A percentile compares a stretch with the other conserved stretches of the same genome.
These are phyloP conservation scores for Eleginops maclovinus DNA, from an alignment of 2,113 vertebrate species.

Conservation along the genomic window DNA sequence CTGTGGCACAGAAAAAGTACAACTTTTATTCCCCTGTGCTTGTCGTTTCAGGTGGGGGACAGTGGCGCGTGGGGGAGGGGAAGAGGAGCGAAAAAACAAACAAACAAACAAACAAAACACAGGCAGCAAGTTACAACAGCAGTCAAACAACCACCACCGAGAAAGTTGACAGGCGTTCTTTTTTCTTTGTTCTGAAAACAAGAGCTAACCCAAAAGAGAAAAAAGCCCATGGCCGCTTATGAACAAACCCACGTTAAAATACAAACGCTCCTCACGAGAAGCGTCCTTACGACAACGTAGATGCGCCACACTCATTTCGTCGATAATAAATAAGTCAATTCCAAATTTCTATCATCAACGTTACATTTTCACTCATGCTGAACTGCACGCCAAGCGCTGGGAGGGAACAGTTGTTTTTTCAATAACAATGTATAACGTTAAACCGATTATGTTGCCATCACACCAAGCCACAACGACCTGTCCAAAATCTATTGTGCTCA, in stretches of 20 bases:
- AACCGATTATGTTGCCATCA: conserved; percentile 52
- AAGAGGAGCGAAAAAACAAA: conserved; percentile 51
- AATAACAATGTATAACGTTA: conserved; percentile 28
- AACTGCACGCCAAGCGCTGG: conserved; percentile 22
- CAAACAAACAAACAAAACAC: conserved; percentile 78
- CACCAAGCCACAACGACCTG: conserved; percentile 66
- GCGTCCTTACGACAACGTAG: conserved; percentile 50
- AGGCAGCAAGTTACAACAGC: conserved; percentile 64
- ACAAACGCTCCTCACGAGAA: conserved; percentile 59
- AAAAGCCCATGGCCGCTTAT: conserved; percentile 37
- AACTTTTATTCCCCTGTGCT: conserved; percentile 75
- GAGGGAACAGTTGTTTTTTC: conserved; percentile 1
- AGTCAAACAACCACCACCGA: conserved; percentile 60
- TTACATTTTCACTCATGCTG: conserved; percentile 51
- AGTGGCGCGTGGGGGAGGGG: conserved; percentile 75
- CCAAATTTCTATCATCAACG: conserved; percentile 51
- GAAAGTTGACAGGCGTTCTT: conserved; percentile 70
- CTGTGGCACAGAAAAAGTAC: conserved; percentile 76
- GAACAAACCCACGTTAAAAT: conserved; percentile 50
- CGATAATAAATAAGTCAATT: conserved; percentile 63
- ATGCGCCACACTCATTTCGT: conserved; percentile 71
- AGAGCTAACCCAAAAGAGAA: conserved; percentile 31
- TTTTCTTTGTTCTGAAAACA: conserved; percentile 75
- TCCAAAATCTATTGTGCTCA: conserved; percentile 74
- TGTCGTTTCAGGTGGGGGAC: conserved; percentile 75